phyloP scores from a whole-genome alignment of 1,140 invertebrate species.

The Drosophila nigromelanica region DNA sequence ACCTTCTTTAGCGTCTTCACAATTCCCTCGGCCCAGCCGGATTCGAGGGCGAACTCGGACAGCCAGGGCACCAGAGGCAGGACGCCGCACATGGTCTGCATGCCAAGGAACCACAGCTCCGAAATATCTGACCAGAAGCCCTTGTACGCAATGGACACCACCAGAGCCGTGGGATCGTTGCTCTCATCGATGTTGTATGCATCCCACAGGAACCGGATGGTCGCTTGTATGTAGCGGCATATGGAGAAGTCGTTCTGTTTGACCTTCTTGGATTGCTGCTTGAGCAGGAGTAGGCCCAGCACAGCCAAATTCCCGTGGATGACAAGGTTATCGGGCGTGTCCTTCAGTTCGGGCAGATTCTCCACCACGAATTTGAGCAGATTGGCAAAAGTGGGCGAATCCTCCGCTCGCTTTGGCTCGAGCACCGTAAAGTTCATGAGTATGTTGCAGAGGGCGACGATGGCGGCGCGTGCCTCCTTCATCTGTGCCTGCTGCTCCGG shows the following conservation, averaged over 20 bases:
- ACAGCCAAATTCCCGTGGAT: slow-evolving; percentile 93
- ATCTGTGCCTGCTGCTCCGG: slow-evolving; percentile 90
- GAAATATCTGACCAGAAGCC: slow-evolving; percentile 94
- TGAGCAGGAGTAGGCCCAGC: slow-evolving; percentile 91
- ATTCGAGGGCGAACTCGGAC: slow-evolving; percentile 94
- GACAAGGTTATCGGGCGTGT: slow-evolving; percentile 92
- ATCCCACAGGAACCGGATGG: slow-evolving; percentile 96
- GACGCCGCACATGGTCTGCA: slow-evolving; percentile 94
- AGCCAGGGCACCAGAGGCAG: slow-evolving; percentile 93
- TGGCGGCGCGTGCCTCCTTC: slow-evolving; percentile 91
- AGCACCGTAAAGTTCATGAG: slow-evolving; percentile 96
- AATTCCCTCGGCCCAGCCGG: slow-evolving; percentile 95
- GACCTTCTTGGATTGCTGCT: slow-evolving; percentile 91
- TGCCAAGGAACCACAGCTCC: slow-evolving; percentile 96
- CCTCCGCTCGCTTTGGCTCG: slow-evolving; percentile 92
- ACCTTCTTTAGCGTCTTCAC: slow-evolving; percentile 92
- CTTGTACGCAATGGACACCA: slow-evolving; percentile 93
- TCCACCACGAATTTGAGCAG: slow-evolving; percentile 94
- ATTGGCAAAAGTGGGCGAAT: slow-evolving; percentile 90
- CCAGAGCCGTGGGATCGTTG: slow-evolving; percentile 90
- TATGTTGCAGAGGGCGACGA: slow-evolving; percentile 94
- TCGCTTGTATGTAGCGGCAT: slow-evolving; percentile 93
- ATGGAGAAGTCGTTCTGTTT: slow-evolving; percentile 95
- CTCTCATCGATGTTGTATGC: slow-evolving; percentile 95
- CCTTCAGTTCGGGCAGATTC: slow-evolving; percentile 93